Evolutionary conservation across 2,797 vertebrate species (phyloP).

Genomic region (Lerista edwardsae): DNA sequence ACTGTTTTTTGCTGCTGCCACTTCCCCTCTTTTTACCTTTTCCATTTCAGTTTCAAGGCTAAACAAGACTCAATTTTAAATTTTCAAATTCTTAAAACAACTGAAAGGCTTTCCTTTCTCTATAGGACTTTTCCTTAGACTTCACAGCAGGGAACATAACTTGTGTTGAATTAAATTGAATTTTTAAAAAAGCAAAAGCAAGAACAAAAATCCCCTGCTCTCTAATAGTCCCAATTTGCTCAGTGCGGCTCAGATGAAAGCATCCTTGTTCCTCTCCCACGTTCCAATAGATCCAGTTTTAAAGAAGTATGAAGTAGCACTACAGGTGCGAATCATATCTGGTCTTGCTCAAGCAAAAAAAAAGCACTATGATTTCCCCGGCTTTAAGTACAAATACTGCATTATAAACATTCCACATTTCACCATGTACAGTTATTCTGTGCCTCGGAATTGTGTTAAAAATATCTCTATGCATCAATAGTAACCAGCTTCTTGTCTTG

Average conservation of each 20-base stretch:
- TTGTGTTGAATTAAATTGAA: neutral
- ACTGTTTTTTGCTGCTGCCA: neutral
- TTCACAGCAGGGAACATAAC: slow-evolving; percentile 27
- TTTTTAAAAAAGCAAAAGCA: no score
- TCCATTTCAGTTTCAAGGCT: neutral
- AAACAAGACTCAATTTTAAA: neutral
- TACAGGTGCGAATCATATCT: no score
- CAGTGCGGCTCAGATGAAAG: neutral
- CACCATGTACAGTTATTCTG: no score
- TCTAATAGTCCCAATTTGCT: neutral
- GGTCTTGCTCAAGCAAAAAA: no score
- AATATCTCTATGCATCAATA: no score
- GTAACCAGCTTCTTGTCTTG: no score
- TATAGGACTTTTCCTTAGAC: neutral
- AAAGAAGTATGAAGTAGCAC: neutral
- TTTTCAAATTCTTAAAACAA: slow-evolving; percentile 13
- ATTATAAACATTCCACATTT: no score
- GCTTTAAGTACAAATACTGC: no score
- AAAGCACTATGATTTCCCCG: no score
- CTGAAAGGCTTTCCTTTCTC: neutral
- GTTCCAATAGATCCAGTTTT: neutral
- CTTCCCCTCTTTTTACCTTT: neutral
- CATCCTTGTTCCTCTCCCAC: neutral
- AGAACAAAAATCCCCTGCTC: neutral
- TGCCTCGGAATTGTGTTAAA: no score